Evolutionary conservation across 2,888 invertebrate species (phyloP).

Genomic region (Oligia fasciuncula): DNA sequence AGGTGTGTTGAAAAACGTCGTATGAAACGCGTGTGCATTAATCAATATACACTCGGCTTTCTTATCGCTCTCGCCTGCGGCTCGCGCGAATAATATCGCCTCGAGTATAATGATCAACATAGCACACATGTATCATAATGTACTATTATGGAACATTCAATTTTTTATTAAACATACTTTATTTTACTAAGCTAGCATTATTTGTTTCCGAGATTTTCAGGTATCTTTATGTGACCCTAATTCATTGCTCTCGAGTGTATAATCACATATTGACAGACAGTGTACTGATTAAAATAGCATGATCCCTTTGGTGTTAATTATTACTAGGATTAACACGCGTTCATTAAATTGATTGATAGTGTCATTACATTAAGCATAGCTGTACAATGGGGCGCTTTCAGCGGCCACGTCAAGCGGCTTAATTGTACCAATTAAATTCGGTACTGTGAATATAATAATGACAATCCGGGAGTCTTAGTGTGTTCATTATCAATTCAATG

Average conservation of each 20-base stretch:
- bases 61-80: no score
- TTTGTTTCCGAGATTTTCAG: no score
- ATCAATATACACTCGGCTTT: no score
- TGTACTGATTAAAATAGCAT: neutral
- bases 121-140: no score
- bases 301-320: slow-evolving; percentile 16
- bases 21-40: no score
- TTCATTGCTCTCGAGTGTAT: neutral
- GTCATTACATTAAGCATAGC: slow-evolving; percentile 15
- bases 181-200: no score
- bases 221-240: no score
- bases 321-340: slow-evolving; percentile 25
- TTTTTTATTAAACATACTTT: no score
- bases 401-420: neutral
- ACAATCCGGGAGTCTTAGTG: neutral
- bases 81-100: no score
- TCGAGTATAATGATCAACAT: no score
- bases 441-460: slow-evolving; percentile 1
- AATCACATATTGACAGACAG: slow-evolving; percentile 9
- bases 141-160: no score
- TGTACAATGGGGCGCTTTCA: slow-evolving; percentile 1
- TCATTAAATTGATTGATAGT: slow-evolving; percentile 40
- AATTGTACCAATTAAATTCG: slow-evolving; percentile 2
- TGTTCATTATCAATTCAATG: neutral
- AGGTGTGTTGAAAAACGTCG: no score